Base-by-base conservation (phyloP, 1,140 invertebrate genomes). In the Drosophila arawakana region DNA sequence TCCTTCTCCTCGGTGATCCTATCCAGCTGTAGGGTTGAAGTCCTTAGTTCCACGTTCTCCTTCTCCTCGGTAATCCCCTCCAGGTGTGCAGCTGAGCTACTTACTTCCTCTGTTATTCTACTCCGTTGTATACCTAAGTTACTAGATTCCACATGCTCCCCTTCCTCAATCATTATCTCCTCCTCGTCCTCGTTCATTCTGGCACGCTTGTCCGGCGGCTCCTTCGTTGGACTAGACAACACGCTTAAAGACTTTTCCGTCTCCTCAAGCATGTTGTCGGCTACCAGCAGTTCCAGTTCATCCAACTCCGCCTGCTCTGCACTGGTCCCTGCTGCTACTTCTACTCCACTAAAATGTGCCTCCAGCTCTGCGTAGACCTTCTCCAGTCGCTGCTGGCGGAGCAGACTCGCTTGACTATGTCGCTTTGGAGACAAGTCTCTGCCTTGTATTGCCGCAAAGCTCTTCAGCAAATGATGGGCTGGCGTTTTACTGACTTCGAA, bases 391-490 rank as follows among this genome's bases (percentile, higher is more conserved):
- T 68, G 30, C 5, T 61, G 41, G 0, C 58, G 59, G 2, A 39
- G 50, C 0, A 52, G 18, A 11, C 5, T 44, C 37, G 46, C 43
- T 0, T 5, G 10, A 9, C 50, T 76, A 0, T 11, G 50, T 4
- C 62, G 62, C 30, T 73, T 73, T 0, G 90, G 90, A 3, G 90
- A 83, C 13, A 78, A 57, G 58, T 91, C 90, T 1, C 90, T 67
- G 6, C 90, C 90, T 10, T 85, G 83, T 61, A 91, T 89, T 0
- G 68, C 73, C 34, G 63, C 39, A 81, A 86, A 91, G 37, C 73
- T 75, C 49, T 92, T 91, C 0, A 92, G 76, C 15, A 91, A 60
- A 49, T 91, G 76, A 13, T 88, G 9, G 0, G 81, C 79, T 13
- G 82, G 65, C 21, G 77, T 35, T 7, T 47, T n/a, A 25, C 52